phyloP scores from a whole-genome alignment of 2,113 vertebrate species.

The Cebus imitator region DNA sequence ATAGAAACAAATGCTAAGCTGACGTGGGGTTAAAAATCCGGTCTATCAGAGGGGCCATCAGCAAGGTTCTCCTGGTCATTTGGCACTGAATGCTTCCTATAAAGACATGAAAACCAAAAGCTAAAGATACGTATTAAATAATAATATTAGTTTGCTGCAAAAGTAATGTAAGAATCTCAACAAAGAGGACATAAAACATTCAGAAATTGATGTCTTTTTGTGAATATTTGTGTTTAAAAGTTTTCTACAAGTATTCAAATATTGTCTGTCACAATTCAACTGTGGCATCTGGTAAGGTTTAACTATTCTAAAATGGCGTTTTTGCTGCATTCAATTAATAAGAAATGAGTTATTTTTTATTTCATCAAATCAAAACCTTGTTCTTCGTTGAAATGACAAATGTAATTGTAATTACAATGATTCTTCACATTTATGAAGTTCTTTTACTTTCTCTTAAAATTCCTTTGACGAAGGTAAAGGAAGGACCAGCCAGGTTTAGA shows the following conservation, averaged over 20 bases:
- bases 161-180: not conserved
- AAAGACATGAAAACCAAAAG: constrained; percentile 28
- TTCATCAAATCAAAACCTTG: not conserved
- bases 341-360: not conserved
- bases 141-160: not conserved
- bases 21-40: not conserved
- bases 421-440: not conserved
- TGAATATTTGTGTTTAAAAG: not conserved
- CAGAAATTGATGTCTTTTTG: not conserved
- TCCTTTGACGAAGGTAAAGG: not conserved
- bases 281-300: not conserved
- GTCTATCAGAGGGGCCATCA: not conserved
- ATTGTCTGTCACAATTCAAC: not conserved
- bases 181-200: not conserved
- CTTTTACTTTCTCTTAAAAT: constrained; percentile 23
- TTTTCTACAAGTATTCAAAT: not conserved
- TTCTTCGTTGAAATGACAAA: not conserved
- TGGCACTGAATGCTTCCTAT: not conserved
- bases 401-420: not conserved
- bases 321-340: not conserved
- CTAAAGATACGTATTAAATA: not conserved
- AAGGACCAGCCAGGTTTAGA: not conserved
- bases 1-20: constrained; percentile 8
- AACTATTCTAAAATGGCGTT: not conserved
- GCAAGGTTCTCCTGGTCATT: not conserved